Base-by-base conservation (phyloP, 1,140 invertebrate genomes). In the Diachasma alloeum region DNA sequence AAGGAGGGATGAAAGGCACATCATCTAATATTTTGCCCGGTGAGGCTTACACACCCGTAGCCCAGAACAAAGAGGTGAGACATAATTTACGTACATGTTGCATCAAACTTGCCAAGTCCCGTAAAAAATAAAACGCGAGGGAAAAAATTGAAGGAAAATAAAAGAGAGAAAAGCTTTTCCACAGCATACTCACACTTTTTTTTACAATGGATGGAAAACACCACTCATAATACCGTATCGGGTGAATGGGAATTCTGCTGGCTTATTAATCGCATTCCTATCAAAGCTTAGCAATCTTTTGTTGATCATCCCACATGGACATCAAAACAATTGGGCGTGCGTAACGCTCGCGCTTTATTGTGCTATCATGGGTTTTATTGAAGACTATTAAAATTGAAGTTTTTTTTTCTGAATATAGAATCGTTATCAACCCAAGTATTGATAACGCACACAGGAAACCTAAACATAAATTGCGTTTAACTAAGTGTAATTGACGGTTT, bases 191-290 rank as follows among this genome's bases (percentile, higher is more conserved):
- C 59, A 13, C 59, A 9, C 22, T 26, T 26, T 63, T 63, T 26
- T 17, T 22, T 56, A 63, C 59, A 63, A 63, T 63, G 15, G 53
- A 63, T 31, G 24, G 59, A 13, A 63, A 63, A 63, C 6, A 48
- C 17, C 69, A 48, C 69, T 26, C 67, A 24, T 69, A 4, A 56
- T 56, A 15, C 4, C 24, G 39, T 48, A 71, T 71, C 59, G 11
- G 19, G 11, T 71, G 42, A 31, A 22, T 48, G 24, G 42, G 31
- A 72, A 39, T 59, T 46, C 31, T 53, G 48, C 22, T 72, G 26
- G 44, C 22, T 53, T 72, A 72, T 72, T 72, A 72, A 59, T 26
- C 22, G 44, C 1, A 26, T 72, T 48, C 44, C 42, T 48, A 42
- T 56, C 48, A 31, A 4, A 46, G 42, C 42, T 72, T 10, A 8